Evolutionary conservation across 2,888 invertebrate genomes (phyloP).

Genomic region (Drosophila mercatorum): DNA sequence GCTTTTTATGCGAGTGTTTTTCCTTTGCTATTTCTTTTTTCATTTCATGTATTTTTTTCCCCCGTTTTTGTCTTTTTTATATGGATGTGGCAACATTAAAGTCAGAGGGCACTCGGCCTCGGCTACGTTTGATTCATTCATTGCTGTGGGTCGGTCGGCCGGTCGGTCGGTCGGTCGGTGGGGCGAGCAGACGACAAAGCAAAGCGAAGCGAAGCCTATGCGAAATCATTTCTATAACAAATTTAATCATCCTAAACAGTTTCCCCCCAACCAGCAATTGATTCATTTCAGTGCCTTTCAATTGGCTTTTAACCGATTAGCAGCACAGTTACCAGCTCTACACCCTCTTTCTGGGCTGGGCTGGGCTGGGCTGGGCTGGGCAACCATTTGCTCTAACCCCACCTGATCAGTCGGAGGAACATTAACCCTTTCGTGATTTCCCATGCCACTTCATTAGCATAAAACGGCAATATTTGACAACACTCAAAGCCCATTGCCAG

Average conservation of each 20-base stretch:
- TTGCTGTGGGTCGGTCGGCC: neutral
- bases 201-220: conserved; percentile 17
- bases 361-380: too few species aligned
- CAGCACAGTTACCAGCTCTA: conserved; percentile 35
- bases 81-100: conserved; percentile 48
- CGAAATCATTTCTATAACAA: conserved; percentile 73
- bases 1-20: conserved; percentile 68
- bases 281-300: conserved; percentile 75
- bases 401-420: conserved; percentile 12
- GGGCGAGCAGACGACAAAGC: conserved; percentile 41
- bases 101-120: conserved; percentile 38
- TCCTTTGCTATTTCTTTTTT: conserved; percentile 32
- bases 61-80: conserved; percentile 10
- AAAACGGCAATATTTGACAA: conserved; percentile 67
- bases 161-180: too few species aligned
- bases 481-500: conserved; percentile 38
- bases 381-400: neutral
- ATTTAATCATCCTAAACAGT: conserved; percentile 77
- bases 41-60: conserved; percentile 30
- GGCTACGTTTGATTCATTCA: conserved; percentile 46
- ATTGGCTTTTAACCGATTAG: conserved; percentile 77
- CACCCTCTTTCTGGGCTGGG: neutral
- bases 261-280: conserved; percentile 61
- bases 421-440: conserved; percentile 62
- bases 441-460: conserved; percentile 64